Conservation (phyloP, 2,113 vertebrate species). For the Thymallus thymallus region DNA sequence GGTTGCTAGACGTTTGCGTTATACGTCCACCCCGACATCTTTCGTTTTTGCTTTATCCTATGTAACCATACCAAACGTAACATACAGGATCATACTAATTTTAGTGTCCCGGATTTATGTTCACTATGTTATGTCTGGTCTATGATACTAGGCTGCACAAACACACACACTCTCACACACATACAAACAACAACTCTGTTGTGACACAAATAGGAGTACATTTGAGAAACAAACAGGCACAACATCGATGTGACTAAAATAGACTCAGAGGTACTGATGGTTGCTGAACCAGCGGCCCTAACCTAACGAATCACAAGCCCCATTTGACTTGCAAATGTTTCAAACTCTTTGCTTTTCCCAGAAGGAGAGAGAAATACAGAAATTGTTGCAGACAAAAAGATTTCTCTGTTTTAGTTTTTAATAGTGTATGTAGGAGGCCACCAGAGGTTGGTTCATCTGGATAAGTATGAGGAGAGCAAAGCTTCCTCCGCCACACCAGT, state of each 20-base stretch:
- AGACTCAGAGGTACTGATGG: neutral
- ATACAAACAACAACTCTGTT: conserved; percentile 14
- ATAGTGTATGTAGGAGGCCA: conserved; percentile 39
- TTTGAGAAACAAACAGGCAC: neutral
- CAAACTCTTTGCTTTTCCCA: conserved; percentile 19
- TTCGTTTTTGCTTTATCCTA: too few relatives aligned
- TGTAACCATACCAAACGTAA: too few relatives aligned
- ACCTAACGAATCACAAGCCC: conserved; percentile 17
- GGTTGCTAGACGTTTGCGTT: too few relatives aligned
- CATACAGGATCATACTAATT: too few relatives aligned
- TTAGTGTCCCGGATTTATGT: too few relatives aligned
- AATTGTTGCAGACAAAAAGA: conserved; percentile 26
- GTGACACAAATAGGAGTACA: neutral
- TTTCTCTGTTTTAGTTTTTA: conserved; percentile 38
- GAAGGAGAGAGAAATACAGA: conserved; percentile 14
- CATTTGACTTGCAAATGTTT: conserved; percentile 54
- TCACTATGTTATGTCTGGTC: too few relatives aligned
- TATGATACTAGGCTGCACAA: neutral
- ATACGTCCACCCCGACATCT: too few relatives aligned
- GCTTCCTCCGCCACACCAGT: conserved; percentile 11
- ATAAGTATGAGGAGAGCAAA: conserved; percentile 44
- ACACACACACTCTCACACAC: conserved; percentile 34
- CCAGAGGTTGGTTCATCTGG: conserved; percentile 27
- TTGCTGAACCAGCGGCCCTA: neutral
- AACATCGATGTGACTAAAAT: neutral